phyloP scores from a whole-genome alignment of 2,888 invertebrate genomes.

The Ormyrus rosae region DNA sequence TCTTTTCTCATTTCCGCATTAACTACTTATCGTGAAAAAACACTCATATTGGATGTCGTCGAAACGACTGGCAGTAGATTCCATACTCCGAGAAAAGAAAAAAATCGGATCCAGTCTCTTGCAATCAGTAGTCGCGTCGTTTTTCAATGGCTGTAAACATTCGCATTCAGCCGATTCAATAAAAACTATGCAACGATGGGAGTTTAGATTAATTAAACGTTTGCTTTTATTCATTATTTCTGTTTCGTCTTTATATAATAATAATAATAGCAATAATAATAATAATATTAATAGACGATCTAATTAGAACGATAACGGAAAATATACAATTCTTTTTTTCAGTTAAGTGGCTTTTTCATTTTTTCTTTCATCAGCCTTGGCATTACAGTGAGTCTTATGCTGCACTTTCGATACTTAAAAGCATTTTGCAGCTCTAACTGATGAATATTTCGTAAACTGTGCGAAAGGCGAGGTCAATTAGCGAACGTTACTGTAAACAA shows the following conservation, averaged over 20 bases:
- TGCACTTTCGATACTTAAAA: conserved; percentile 64
- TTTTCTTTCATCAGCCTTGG: conserved; percentile 57
- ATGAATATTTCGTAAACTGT: conserved; percentile 61
- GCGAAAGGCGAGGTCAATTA: conserved; percentile 64
- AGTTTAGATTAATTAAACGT: conserved; percentile 53
- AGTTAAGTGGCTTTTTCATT: conserved; percentile 58
- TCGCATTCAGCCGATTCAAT: conserved; percentile 44
- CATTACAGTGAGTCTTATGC: conserved; percentile 59
- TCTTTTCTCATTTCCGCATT: conserved; percentile 43
- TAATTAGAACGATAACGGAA: conserved; percentile 71
- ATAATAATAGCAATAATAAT: conserved; percentile 60
- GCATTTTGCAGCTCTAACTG: conserved; percentile 60
- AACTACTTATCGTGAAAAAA: conserved; percentile 53
- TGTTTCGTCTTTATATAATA: conserved; percentile 61
- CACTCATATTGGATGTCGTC: conserved; percentile 63
- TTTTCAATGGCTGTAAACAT: conserved; percentile 48
- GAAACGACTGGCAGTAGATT: conserved; percentile 71
- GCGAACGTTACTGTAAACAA: conserved; percentile 62
- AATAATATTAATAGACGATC: conserved; percentile 63
- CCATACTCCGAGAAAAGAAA: conserved; percentile 52
- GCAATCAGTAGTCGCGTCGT: conserved; percentile 58
- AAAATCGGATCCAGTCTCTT: conserved; percentile 57
- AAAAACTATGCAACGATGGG: conserved; percentile 56
- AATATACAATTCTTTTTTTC: conserved; percentile 68
- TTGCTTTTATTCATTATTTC: conserved; percentile 55